Percentiles rank a stretch among this genome's conserved stretches.
These are phyloP conservation scores for Emydocephalus ijimae DNA, from an alignment of 2,113 vertebrate genomes.

Conservation along the genomic window DNA sequence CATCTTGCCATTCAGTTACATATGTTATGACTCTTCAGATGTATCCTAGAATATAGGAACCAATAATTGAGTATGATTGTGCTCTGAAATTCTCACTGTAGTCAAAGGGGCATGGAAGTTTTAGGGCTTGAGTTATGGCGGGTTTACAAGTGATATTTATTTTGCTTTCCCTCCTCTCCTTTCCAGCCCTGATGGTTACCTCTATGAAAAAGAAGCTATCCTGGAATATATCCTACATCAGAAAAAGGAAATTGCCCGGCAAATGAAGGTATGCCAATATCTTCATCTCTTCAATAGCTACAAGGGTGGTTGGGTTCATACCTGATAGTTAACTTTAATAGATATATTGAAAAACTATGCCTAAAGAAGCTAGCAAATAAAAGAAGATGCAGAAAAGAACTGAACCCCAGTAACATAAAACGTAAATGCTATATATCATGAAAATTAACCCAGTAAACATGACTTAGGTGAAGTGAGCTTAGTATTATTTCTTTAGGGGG, in stretches of 20 bases:
- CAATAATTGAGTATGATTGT: not conserved
- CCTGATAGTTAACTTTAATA: not conserved
- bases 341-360: not conserved
- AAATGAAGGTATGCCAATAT: slow-evolving; percentile 78
- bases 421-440: not conserved
- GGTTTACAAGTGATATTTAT: not conserved
- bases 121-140: not conserved
- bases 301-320: not conserved
- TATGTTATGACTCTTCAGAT: not conserved
- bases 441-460: not conserved
- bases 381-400: not conserved
- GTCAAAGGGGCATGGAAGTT: not conserved
- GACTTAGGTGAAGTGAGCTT: not conserved
- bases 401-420: not conserved
- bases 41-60: not conserved
- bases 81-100: not conserved
- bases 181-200: slow-evolving; percentile 79
- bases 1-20: not conserved
- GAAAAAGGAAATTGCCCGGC: slow-evolving; percentile 83
- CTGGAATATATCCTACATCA: slow-evolving; percentile 88
- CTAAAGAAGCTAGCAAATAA: not conserved
- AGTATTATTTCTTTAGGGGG: not conserved
- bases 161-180: not conserved
- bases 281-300: not conserved
- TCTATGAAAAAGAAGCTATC: slow-evolving; percentile 89